Conservation (phyloP, 2,113 vertebrate species). For the Xyliphius kryptos region DNA sequence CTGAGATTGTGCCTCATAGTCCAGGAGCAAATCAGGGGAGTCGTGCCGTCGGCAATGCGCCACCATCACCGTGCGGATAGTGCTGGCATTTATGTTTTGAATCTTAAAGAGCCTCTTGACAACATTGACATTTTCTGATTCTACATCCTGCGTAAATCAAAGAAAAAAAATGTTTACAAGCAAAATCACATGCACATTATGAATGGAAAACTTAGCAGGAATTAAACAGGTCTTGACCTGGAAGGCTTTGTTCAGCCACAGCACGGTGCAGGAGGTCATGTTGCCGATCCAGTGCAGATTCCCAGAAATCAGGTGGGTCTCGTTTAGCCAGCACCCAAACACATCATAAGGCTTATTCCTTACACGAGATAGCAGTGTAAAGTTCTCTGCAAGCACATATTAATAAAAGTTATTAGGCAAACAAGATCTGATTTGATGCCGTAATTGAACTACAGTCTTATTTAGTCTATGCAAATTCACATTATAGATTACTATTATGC, state of each 20-base stretch:
- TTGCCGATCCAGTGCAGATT: constrained; percentile 93
- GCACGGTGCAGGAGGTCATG: constrained; percentile 90
- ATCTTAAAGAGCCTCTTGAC: constrained; percentile 98
- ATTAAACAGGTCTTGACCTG: constrained; percentile 67
- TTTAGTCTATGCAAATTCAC: too few species aligned
- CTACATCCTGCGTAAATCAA: constrained; percentile 69
- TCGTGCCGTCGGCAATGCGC: constrained; percentile 85
- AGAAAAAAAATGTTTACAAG: neutral
- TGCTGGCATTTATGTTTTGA: constrained; percentile 95
- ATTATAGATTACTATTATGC: too few species aligned
- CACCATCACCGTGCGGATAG: constrained; percentile 93
- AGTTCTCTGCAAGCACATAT: constrained; percentile 71
- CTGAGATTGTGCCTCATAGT: constrained; percentile 66
- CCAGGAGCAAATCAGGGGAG: constrained; percentile 77
- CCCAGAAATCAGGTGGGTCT: constrained; percentile 91
- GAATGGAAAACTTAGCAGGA: neutral
- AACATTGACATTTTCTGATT: constrained; percentile 92
- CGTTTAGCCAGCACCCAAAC: constrained; percentile 96
- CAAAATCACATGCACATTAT: neutral
- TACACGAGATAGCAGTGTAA: constrained; percentile 84
- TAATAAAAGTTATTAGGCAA: neutral
- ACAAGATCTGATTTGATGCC: too few species aligned
- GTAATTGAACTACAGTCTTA: too few species aligned
- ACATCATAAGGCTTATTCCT: constrained; percentile 95
- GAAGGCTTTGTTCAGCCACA: constrained; percentile 97